Evolutionary conservation across 2,888 invertebrate species (phyloP), one percentile per base, ranked within the genome.

Genomic region (Synanthedon vespiformis): DNA sequence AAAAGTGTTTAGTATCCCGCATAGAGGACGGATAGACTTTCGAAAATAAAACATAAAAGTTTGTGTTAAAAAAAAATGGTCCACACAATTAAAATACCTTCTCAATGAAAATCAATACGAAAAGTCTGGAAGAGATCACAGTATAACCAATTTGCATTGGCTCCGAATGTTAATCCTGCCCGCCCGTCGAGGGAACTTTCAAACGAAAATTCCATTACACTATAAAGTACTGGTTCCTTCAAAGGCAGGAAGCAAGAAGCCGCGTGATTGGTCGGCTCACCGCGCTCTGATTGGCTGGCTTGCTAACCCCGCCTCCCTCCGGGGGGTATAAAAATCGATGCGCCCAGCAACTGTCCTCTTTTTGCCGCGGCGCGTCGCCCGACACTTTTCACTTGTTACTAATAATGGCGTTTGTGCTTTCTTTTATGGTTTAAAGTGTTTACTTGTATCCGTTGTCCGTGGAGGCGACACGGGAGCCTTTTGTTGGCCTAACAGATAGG

Each of bases 271-370:
- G 86, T 73, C 67, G 79, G 78, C 72, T 77, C 79, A 76, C 81
- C 80, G 77, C 80, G 76, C 72, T 57, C 71, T 74, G 81, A 84
- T 85, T 85, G 85, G 85, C 81, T 62, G 71, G 63, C 72, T 71
- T 73, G 54, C 61, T 72, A 75, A 81, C 82, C 81, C 84, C 83
- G 81, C 85, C 85, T 73, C 82, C 65, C 71, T 60, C 58, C 58
- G 64, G 72, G 75, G 78, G 78, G 73, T 83, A 86, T 85, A 86
- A 87, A 87, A 87, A 87, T 87, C 87, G 81, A 87, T 87, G 85
- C 78, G 67, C 68, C 63, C 60, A 59, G 62, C 63, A 58, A 55
- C 58, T 65, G 59, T 72, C 65, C 70, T 84, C 80, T 80, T 87
- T 84, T 83, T 82, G 74, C 71, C 61, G 59, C 72, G 74, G 65